Conservation (phyloP, 2,113 vertebrate genomes). For the Psilopogon haemacephalus region DNA sequence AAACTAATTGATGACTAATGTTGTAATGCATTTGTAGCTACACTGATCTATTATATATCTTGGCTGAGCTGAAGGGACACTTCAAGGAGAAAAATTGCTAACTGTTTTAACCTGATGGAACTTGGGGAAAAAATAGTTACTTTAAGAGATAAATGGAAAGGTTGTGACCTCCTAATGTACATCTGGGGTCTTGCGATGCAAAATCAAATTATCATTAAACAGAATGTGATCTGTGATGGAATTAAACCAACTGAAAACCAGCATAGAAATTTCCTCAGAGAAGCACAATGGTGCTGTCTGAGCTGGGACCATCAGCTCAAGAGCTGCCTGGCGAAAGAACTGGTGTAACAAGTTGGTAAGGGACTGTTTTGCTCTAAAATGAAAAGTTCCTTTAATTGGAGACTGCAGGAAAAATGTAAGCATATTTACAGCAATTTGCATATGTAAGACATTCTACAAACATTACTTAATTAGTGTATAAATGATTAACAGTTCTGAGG, state of each 20-base stretch:
- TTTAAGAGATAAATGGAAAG: constrained; percentile 77
- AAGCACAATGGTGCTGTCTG: background rate
- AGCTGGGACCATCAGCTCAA: background rate
- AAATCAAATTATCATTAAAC: constrained; percentile 81
- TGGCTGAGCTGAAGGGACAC: constrained; percentile 73
- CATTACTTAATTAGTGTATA: constrained; percentile 38
- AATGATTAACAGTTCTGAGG: constrained; percentile 37
- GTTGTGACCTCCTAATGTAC: constrained; percentile 75
- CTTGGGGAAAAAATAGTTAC: constrained; percentile 74
- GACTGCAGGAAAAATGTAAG: constrained; percentile 32
- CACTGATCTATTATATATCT: constrained; percentile 80
- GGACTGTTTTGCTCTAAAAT: constrained; percentile 34
- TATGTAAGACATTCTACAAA: constrained; percentile 30
- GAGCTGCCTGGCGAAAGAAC: constrained; percentile 8
- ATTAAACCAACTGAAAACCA: constrained; percentile 40
- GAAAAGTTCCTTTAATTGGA: constrained; percentile 43
- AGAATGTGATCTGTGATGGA: constrained; percentile 59
- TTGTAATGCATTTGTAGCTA: constrained; percentile 81
- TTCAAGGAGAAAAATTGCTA: constrained; percentile 83
- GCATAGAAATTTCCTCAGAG: constrained; percentile 25
- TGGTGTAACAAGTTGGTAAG: constrained; percentile 23
- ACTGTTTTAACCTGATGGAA: constrained; percentile 81
- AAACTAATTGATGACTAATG: constrained; percentile 85
- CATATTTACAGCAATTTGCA: constrained; percentile 36
- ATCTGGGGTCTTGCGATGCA: constrained; percentile 72